Conservation (phyloP, 2,113 vertebrate species). For the Sinocyclocheilus anophthalmus region DNA sequence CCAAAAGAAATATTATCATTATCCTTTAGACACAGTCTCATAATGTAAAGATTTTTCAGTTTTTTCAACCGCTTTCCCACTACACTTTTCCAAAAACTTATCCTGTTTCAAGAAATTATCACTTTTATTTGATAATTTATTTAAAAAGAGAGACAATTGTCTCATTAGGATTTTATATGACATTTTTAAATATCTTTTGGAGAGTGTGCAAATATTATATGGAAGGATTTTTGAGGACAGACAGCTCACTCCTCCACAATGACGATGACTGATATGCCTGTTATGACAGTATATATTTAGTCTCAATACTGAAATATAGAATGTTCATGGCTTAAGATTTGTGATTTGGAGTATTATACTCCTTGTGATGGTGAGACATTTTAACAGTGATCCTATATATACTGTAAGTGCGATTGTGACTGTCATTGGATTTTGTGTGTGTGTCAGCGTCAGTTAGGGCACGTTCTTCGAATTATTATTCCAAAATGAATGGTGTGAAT, state of each 20-base stretch:
- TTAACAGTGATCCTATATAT: too few species aligned
- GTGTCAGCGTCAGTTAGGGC: too few species aligned
- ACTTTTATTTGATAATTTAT: not conserved
- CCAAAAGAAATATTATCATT: constrained; percentile 30
- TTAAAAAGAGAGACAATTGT: not conserved
- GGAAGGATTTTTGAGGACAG: constrained; percentile 22
- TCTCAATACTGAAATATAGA: constrained; percentile 22
- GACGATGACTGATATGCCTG: constrained; percentile 6
- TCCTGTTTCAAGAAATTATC: not conserved
- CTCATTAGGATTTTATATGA: not conserved
- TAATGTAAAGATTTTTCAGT: constrained; percentile 14
- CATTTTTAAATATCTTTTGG: constrained; percentile 28
- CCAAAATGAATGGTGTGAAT: too few species aligned
- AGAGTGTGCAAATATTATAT: not conserved
- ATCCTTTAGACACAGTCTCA: not conserved
- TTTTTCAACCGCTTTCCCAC: not conserved
- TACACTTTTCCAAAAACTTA: not conserved
- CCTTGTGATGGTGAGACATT: too few species aligned
- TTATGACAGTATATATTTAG: constrained; percentile 25
- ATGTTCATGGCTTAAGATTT: not conserved
- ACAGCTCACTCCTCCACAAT: constrained; percentile 6
- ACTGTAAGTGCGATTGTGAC: too few species aligned
- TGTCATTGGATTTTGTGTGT: too few species aligned
- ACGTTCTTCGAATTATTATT: too few species aligned
- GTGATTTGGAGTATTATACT: not conserved